Evolutionary conservation across 1,140 invertebrate species (phyloP), one percentile per base, ranked within the genome.

Genomic region (Matsumurasca onukii): DNA sequence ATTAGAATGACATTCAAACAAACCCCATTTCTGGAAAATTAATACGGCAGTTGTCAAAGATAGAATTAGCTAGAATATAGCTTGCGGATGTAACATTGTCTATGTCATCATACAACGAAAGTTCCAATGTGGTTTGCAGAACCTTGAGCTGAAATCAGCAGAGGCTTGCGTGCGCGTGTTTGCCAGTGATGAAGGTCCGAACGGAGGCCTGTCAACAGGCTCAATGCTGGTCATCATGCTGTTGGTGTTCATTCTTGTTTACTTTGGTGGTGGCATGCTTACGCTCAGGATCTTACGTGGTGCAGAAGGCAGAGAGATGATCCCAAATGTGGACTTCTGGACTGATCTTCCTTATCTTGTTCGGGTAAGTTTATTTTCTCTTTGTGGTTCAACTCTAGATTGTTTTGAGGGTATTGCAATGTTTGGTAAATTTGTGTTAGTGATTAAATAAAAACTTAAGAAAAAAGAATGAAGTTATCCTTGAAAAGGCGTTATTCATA

Each of bases 291-390:
- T 70, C 51, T 22, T 75, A 22, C 67, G 77, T 45, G 77, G 78
- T n/a, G 77, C 77, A 22, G 73, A 73, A 69, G 78, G 78, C 30
- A 34, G 24, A 39, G 78, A 79, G 73, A 74, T 78, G 71, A 76
- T 79, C 66, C 78, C 78, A 0, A 78, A 79, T 68, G 76, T 76
- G 64, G 75, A 76, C 48, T 78, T 79, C 68, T 78, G 78, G 78
- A 49, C 45, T 9, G 75, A 77, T 59, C 70, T 78, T 17, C 77
- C 77, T 3, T 63, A 65, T 68, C 63, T 78, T 20, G 72, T 76
- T 27, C 71, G 70, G 52, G 78, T 79, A 73, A 70, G 67, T 72
- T 5, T 5, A 31, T 25, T 29, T 17, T 55, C 24, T 55, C 9
- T 45, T 45, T 45, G 9, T 45, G 17, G 34, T n/a, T n/a, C n/a